These are phyloP conservation scores for Taenaris catops DNA, from an alignment of 2,888 invertebrate genomes.

Conservation along the genomic window DNA sequence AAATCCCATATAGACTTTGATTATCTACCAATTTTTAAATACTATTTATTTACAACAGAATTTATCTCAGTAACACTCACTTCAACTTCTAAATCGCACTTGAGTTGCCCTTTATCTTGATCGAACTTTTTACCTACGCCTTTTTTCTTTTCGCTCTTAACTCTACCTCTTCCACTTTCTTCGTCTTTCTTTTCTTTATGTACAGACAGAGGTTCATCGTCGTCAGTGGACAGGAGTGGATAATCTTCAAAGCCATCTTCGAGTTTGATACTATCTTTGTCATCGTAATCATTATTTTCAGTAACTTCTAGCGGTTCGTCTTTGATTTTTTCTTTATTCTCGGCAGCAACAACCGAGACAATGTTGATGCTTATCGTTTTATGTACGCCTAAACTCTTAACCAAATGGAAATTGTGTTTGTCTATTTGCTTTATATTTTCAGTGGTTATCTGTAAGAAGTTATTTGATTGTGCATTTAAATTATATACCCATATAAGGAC, in stretches of 20 bases:
- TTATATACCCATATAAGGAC: too few species aligned
- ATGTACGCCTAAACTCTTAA: conserved; percentile 3
- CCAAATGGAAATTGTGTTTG: conserved; percentile 24
- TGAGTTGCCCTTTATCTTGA: conserved; percentile 24
- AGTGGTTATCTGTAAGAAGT: conserved; percentile 34
- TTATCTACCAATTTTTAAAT: too few species aligned
- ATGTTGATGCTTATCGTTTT: conserved; percentile 13
- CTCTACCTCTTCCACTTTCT: conserved; percentile 31
- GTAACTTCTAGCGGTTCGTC: conserved; percentile 30
- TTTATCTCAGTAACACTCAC: too few species aligned
- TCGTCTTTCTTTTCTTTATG: conserved; percentile 41
- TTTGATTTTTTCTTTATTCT: conserved; percentile 29
- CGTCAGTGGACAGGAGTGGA: conserved; percentile 37
- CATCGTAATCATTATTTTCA: conserved; percentile 20
- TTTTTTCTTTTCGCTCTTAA: conserved; percentile 29
- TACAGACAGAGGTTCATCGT: conserved; percentile 52
- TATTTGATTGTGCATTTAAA: too few species aligned
- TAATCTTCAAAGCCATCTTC: conserved; percentile 36
- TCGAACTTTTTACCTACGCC: too few species aligned
- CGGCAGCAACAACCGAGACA: neutral
- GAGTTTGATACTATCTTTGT: conserved; percentile 36
- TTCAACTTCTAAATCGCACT: conserved; percentile 14
- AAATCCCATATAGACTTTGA: too few species aligned
- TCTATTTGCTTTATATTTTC: conserved; percentile 37
- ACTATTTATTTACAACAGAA: too few species aligned